phyloP scores from a whole-genome alignment of 2,797 vertebrate species.

The Danionella dracula region DNA sequence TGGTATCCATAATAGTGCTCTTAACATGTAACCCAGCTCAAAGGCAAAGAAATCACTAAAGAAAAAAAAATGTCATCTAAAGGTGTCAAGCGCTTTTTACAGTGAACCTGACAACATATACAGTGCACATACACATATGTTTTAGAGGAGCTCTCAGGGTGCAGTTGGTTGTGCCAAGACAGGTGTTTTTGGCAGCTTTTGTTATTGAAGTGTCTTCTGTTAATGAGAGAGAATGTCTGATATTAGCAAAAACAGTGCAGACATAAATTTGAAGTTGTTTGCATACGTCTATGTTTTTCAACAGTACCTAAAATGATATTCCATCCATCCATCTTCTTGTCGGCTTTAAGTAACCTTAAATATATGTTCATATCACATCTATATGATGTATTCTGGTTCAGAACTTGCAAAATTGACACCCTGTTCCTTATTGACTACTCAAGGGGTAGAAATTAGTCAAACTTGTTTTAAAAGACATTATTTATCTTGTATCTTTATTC shows the following conservation, averaged over 20 bases:
- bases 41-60: slow-evolving; percentile 24
- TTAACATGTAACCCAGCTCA: slow-evolving; percentile 33
- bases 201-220: not conserved
- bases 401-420: too few species aligned
- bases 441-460: too few species aligned
- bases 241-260: not conserved
- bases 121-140: not conserved
- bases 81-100: slow-evolving; percentile 27
- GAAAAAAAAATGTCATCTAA: slow-evolving; percentile 29
- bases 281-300: too few species aligned
- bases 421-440: too few species aligned
- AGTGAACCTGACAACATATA: slow-evolving; percentile 6
- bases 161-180: not conserved
- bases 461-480: too few species aligned
- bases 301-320: too few species aligned
- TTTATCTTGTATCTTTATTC: too few species aligned
- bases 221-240: slow-evolving; percentile 3
- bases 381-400: too few species aligned
- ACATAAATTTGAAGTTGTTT: not conserved
- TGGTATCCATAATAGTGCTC: slow-evolving; percentile 28
- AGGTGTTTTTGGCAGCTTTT: slow-evolving; percentile 15
- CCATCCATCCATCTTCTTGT: too few species aligned
- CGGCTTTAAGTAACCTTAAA: too few species aligned
- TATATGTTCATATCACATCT: too few species aligned
- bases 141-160: not conserved